These are phyloP conservation scores for Rhegmatorhina hoffmannsi DNA, from an alignment of 2,113 vertebrate genomes.

Conservation along the genomic window DNA sequence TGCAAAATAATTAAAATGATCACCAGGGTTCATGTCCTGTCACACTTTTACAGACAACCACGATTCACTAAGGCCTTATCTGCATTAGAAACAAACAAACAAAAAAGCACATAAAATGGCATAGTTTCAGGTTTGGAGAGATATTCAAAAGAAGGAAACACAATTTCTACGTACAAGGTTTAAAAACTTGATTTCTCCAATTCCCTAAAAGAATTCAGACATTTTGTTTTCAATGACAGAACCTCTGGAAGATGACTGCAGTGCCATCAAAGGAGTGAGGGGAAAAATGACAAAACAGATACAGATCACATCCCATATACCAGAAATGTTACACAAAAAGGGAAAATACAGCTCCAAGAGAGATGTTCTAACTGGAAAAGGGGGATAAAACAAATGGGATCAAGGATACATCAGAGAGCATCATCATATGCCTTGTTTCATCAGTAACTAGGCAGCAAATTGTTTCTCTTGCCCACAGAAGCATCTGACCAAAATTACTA, in stretches of 20 bases:
- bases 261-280: neutral
- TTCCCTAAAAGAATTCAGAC: neutral
- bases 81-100: neutral
- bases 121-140: neutral
- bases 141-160: neutral
- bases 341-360: neutral
- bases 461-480: neutral
- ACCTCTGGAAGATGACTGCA: neutral
- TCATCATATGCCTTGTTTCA: neutral
- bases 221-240: neutral
- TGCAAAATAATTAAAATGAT: slow-evolving; percentile 10
- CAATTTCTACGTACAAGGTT: neutral
- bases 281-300: neutral
- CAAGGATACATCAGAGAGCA: neutral
- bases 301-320: rapidly evolving
- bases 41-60: neutral
- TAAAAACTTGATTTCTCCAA: neutral
- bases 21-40: neutral
- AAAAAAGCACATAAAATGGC: neutral
- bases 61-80: neutral
- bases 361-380: neutral
- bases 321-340: neutral
- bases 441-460: neutral
- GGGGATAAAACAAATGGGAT: neutral
- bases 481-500: neutral